Conservation (phyloP, 1,140 invertebrate genomes). For the Cepaea nemoralis region DNA sequence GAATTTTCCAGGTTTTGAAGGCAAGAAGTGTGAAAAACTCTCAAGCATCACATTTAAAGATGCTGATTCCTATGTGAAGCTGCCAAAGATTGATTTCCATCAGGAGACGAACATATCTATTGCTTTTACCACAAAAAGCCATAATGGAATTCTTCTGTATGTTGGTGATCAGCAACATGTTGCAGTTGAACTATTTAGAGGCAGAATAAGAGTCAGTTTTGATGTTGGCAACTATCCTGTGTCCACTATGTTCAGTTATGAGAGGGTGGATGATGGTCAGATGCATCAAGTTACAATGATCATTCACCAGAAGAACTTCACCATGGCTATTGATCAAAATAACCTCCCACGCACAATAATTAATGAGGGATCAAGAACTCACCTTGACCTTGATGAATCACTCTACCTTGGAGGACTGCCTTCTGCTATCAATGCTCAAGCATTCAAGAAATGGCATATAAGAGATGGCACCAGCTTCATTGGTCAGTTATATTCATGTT, state of each 20-base stretch:
- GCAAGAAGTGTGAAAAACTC: slow-evolving; percentile 92
- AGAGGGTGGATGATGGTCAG: slow-evolving; percentile 62
- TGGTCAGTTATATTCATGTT: slow-evolving; percentile 77
- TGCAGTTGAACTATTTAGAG: slow-evolving; percentile 94
- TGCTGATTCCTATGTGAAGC: slow-evolving; percentile 92
- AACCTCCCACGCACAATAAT: slow-evolving; percentile 90
- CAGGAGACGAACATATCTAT: slow-evolving; percentile 95
- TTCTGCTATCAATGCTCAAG: slow-evolving; percentile 83
- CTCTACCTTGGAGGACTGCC: slow-evolving; percentile 94
- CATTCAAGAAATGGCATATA: slow-evolving; percentile 92
- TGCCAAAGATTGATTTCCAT: slow-evolving; percentile 74
- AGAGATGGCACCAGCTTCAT: slow-evolving; percentile 93
- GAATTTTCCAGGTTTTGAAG: slow-evolving; percentile 65
- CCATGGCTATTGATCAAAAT: slow-evolving; percentile 85
- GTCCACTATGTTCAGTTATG: slow-evolving; percentile 89
- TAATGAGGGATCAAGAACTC: slow-evolving; percentile 91
- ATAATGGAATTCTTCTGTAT: slow-evolving; percentile 92
- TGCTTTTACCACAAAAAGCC: slow-evolving; percentile 89
- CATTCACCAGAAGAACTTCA: slow-evolving; percentile 94
- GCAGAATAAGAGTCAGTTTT: slow-evolving; percentile 92
- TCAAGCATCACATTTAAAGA: slow-evolving; percentile 93
- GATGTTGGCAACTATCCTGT: slow-evolving; percentile 98
- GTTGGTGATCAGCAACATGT: slow-evolving; percentile 82
- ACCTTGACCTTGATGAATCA: slow-evolving; percentile 83
- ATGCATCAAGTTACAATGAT: slow-evolving; percentile 77